phyloP scores from a whole-genome alignment of 1,140 invertebrate species.

The Trachymyrmex septentrionalis region DNA sequence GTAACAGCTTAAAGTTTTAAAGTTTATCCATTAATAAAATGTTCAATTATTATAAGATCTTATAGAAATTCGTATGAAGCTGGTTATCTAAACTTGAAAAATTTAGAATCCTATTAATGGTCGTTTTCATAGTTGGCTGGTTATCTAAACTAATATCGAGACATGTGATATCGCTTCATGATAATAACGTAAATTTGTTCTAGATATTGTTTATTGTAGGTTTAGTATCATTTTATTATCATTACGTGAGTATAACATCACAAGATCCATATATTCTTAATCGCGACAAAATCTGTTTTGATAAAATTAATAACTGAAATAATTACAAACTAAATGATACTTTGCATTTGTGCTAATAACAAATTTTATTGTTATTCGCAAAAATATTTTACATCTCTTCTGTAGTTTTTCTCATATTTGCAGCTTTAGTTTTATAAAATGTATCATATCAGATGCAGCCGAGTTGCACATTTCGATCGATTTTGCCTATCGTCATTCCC shows the following conservation, averaged over 20 bases:
- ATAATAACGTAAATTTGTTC: conserved; percentile 42
- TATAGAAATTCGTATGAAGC: neutral
- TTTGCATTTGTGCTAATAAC: no score
- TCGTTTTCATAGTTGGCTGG: neutral
- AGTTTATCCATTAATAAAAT: neutral
- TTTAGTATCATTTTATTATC: conserved; percentile 9
- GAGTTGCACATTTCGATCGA: no score
- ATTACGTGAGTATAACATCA: neutral
- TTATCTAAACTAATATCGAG: conserved; percentile 15
- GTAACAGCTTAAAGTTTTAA: neutral
- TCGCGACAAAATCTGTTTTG: neutral
- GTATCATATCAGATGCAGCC: neutral
- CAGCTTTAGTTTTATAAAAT: neutral
- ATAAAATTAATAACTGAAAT: conserved; percentile 1
- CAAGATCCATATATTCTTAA: neutral
- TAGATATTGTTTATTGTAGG: neutral
- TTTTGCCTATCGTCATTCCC: no score
- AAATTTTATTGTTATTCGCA: no score
- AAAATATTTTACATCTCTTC: neutral
- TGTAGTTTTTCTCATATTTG: neutral
- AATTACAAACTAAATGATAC: no score
- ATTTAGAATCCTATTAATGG: neutral
- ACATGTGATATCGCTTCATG: neutral
- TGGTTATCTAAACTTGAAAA: neutral
- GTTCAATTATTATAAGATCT: neutral